Evolutionary conservation across 2,888 invertebrate genomes (phyloP).

Genomic region (Nymphalis polychloros): DNA sequence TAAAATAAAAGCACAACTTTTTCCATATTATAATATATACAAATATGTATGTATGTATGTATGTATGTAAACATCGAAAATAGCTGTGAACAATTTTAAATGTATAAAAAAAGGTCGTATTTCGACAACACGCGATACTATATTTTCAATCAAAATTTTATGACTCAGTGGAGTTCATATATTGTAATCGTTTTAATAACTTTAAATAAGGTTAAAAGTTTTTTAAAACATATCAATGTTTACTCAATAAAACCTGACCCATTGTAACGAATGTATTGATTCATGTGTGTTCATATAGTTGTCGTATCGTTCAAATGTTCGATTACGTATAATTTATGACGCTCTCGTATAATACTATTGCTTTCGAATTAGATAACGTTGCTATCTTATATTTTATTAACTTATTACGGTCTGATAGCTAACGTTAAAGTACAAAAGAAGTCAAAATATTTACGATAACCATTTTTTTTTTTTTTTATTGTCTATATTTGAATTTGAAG

Average conservation of each 20-base stretch:
- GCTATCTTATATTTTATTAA: constrained; percentile 24
- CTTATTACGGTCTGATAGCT: constrained; percentile 16
- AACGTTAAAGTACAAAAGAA: constrained; percentile 11
- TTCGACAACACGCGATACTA: too few relatives aligned
- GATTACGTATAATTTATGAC: constrained; percentile 11
- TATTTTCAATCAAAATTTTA: not conserved
- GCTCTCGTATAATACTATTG: constrained; percentile 8
- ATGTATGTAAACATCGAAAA: too few relatives aligned
- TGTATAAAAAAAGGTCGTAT: too few relatives aligned
- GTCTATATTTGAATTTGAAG: not conserved
- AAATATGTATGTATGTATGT: too few relatives aligned
- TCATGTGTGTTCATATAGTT: constrained; percentile 11
- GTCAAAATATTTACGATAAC: constrained; percentile 10
- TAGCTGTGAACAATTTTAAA: too few relatives aligned
- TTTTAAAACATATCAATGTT: constrained; percentile 20
- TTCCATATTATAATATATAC: not conserved
- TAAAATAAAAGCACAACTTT: not conserved
- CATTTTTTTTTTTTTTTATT: not conserved
- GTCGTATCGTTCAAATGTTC: constrained; percentile 3
- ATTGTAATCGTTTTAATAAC: not conserved
- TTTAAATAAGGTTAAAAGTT: constrained; percentile 9
- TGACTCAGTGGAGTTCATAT: not conserved
- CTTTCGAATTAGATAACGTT: constrained; percentile 22
- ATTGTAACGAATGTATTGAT: constrained; percentile 15
- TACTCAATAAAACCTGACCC: constrained; percentile 25